Percentiles rank a stretch among this genome's conserved stretches.
phyloP scores from a whole-genome alignment of 1,140 invertebrate species.

The Manduca sexta region DNA sequence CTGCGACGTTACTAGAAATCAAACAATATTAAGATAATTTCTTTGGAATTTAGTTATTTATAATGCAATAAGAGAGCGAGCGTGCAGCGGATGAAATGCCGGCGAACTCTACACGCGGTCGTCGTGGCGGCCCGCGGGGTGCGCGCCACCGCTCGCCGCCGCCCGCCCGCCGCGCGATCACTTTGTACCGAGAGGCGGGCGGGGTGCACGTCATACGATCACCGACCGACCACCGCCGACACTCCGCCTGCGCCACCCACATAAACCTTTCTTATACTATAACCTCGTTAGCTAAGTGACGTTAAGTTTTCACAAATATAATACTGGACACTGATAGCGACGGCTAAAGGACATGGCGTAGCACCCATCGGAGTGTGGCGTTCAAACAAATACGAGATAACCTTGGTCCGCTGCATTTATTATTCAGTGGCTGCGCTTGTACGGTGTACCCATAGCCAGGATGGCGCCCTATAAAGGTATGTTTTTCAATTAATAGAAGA shows the following conservation, averaged over 20 bases:
- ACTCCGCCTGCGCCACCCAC: conserved; percentile 22
- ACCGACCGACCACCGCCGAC: background rate
- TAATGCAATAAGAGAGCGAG: conserved; percentile 22
- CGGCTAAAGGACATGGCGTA: conserved; percentile 17
- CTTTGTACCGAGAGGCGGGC: conserved; percentile 43
- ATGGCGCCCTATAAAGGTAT: conserved; percentile 67
- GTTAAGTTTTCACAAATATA: conserved; percentile 42
- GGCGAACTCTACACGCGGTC: conserved; percentile 3
- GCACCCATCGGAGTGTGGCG: conserved; percentile 25
- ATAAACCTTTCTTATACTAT: conserved; percentile 34
- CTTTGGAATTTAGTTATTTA: conserved; percentile 25
- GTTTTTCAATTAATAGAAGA: too few relatives aligned
- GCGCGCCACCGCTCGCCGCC: conserved; percentile 26
- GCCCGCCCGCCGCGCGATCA: conserved; percentile 50
- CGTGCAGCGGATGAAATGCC: conserved; percentile 30
- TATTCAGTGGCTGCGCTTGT: conserved; percentile 65
- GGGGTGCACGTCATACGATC: conserved; percentile 39
- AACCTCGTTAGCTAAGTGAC: conserved; percentile 61
- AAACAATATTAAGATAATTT: conserved; percentile 5
- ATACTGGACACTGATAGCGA: conserved; percentile 24
- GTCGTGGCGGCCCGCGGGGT: conserved; percentile 27
- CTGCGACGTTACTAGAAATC: too few relatives aligned
- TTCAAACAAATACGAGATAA: conserved; percentile 40
- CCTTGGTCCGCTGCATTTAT: conserved; percentile 63
- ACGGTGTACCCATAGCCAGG: conserved; percentile 51